phyloP scores from a whole-genome alignment of 2,797 vertebrate species.

The Hippoglossus hippoglossus region DNA sequence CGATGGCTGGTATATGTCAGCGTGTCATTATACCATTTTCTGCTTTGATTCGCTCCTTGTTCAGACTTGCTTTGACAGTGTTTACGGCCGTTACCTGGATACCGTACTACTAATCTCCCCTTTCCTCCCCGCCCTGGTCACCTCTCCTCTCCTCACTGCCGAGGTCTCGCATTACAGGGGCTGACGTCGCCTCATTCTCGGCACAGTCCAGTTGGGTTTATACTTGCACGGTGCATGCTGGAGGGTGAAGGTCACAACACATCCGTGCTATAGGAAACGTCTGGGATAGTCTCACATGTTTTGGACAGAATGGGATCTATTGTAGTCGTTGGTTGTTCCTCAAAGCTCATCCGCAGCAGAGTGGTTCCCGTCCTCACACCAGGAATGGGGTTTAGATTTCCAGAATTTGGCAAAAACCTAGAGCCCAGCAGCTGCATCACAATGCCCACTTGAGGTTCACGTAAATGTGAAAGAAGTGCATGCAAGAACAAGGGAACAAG shows the following conservation, averaged over 20 bases:
- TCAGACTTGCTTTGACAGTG: slow-evolving; percentile 69
- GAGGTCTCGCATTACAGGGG: slow-evolving; percentile 61
- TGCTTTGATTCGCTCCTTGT: slow-evolving; percentile 43
- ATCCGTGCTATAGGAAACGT: slow-evolving; percentile 59
- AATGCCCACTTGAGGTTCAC: neutral
- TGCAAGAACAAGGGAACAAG: neutral
- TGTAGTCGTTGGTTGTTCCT: slow-evolving; percentile 25
- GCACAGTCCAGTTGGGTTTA: slow-evolving; percentile 35
- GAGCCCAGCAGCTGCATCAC: neutral
- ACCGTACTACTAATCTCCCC: slow-evolving; percentile 59
- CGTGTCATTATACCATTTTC: slow-evolving; percentile 33
- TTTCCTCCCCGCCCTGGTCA: slow-evolving; percentile 46
- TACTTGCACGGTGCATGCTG: slow-evolving; percentile 15
- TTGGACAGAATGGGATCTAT: slow-evolving; percentile 17
- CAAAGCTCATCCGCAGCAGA: slow-evolving; percentile 20
- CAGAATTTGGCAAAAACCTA: neutral
- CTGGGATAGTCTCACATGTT: slow-evolving; percentile 35
- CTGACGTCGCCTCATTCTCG: slow-evolving; percentile 50
- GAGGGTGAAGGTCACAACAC: slow-evolving; percentile 61
- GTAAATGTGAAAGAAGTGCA: neutral
- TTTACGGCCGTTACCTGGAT: slow-evolving; percentile 77
- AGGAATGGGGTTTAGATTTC: neutral
- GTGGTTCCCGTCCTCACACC: slow-evolving; percentile 16
- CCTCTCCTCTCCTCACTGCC: slow-evolving; percentile 27
- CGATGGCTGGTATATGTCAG: slow-evolving; percentile 54